Evolutionary conservation across 2,888 invertebrate genomes (phyloP).

Genomic region (Heliothis peltigera): DNA sequence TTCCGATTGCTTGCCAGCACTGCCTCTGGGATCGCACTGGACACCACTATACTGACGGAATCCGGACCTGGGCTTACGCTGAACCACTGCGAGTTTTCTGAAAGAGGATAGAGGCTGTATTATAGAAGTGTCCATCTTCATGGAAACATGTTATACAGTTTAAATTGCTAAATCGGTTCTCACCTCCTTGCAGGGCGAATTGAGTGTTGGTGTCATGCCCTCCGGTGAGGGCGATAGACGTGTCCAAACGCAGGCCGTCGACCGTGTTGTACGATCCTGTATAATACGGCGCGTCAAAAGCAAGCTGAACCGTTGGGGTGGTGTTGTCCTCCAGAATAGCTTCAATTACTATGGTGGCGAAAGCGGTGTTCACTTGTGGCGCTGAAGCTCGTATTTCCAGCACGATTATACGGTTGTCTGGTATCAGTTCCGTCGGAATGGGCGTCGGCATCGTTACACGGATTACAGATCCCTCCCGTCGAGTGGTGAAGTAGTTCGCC

Average conservation of each 20-base stretch:
- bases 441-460: slow-evolving; percentile 32
- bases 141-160: not conserved
- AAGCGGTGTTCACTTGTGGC: slow-evolving; percentile 13
- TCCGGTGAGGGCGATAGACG: slow-evolving; percentile 44
- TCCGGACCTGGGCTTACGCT: too few relatives aligned
- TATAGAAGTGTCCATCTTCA: not conserved
- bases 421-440: slow-evolving; percentile 56
- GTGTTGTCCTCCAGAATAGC: slow-evolving; percentile 29
- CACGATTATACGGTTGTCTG: slow-evolving; percentile 51
- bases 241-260: slow-evolving; percentile 39
- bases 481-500: slow-evolving; percentile 44
- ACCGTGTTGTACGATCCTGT: slow-evolving; percentile 51
- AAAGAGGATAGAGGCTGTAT: not conserved
- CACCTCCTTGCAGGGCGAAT: slow-evolving; percentile 64
- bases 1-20: too few relatives aligned
- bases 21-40: too few relatives aligned
- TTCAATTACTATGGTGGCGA: slow-evolving; percentile 57
- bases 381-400: slow-evolving; percentile 59
- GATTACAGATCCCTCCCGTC: slow-evolving; percentile 35
- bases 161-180: not conserved
- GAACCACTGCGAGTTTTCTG: slow-evolving; percentile 13
- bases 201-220: slow-evolving; percentile 58
- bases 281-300: slow-evolving; percentile 57
- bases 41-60: too few relatives aligned
- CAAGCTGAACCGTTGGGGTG: slow-evolving; percentile 29